A percentile compares a stretch with the other conserved stretches of the same genome.
phyloP scores from a whole-genome alignment of 2,797 vertebrate genomes.

The Tamandua tetradactyla region DNA sequence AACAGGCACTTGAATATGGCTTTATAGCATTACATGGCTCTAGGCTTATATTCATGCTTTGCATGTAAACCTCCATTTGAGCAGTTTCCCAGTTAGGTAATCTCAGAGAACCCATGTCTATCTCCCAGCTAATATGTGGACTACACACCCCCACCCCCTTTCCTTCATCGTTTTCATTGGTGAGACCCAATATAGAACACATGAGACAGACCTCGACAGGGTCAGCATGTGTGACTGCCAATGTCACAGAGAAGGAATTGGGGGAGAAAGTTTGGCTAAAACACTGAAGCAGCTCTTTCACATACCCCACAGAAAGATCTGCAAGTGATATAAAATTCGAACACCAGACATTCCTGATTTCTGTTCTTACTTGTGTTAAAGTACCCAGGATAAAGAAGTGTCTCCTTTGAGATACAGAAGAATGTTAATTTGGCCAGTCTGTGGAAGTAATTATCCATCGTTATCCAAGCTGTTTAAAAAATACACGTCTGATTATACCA shows the following conservation, averaged over 20 bases:
- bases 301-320: not conserved
- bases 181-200: not conserved
- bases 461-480: not conserved
- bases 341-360: not conserved
- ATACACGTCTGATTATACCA: not conserved
- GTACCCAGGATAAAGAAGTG: not conserved
- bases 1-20: not conserved
- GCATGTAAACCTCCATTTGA: not conserved
- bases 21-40: not conserved
- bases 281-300: not conserved
- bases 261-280: not conserved
- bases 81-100: not conserved
- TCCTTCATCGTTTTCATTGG: not conserved
- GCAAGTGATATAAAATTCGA: not conserved
- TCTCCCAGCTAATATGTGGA: not conserved
- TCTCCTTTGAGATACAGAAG: not conserved
- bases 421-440: too few relatives aligned
- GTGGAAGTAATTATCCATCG: not conserved
- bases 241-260: not conserved
- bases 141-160: fast-evolving
- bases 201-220: not conserved
- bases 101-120: not conserved
- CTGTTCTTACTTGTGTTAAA: not conserved
- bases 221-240: not conserved
- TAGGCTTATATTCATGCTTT: not conserved